A percentile compares a stretch with the other conserved stretches of the same genome.
Evolutionary conservation across 2,113 vertebrate genomes (phyloP).

Genomic region (Parotia lawesii): DNA sequence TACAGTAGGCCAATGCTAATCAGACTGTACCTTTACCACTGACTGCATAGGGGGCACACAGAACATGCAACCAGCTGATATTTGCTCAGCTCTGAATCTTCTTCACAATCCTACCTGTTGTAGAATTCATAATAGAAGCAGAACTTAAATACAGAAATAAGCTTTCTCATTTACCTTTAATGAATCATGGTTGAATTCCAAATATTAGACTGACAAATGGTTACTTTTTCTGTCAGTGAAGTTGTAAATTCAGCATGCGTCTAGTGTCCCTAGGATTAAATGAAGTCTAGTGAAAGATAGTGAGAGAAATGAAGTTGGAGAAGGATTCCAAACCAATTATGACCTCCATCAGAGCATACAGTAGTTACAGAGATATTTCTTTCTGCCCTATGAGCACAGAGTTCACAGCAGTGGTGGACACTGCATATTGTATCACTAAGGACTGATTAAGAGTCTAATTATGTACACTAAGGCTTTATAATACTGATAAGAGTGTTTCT

Average conservation of each 20-base stretch:
- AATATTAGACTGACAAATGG: background rate
- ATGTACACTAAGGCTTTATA: background rate
- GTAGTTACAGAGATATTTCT: background rate
- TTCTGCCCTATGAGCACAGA: background rate
- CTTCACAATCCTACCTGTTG: background rate
- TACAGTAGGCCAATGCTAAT: background rate
- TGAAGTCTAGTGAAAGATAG: background rate
- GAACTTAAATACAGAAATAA: background rate
- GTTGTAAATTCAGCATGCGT: background rate
- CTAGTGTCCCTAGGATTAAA: background rate
- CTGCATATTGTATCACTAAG: background rate
- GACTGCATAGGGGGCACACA: background rate
- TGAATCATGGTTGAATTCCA: background rate
- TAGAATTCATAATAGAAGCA: background rate
- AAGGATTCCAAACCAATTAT: constrained; percentile 15
- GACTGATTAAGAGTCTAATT: background rate
- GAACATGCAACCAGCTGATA: background rate
- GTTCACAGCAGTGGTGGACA: background rate
- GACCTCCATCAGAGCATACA: constrained; percentile 6
- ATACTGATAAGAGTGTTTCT: background rate
- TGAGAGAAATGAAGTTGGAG: background rate
- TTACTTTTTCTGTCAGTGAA: background rate
- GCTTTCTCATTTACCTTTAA: background rate
- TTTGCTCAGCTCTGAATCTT: background rate
- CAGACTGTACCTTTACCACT: background rate